Conservation (phyloP, 2,113 vertebrate species). For the Psilopsiagon aymara region DNA sequence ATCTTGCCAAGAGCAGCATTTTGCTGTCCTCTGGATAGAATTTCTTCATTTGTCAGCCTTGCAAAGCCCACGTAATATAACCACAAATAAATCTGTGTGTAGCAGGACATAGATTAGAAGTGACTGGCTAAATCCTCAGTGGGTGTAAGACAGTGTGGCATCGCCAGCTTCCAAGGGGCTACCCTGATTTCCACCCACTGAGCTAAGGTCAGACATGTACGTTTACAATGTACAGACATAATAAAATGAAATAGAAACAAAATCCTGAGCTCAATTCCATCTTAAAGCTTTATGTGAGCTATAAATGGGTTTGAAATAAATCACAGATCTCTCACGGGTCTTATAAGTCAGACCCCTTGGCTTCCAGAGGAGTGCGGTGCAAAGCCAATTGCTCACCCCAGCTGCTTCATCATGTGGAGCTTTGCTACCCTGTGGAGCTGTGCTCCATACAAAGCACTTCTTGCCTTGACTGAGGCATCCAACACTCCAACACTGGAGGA, state of each 20-base stretch:
- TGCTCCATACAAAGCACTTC: not conserved
- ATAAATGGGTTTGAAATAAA: not conserved
- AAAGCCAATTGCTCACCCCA: not conserved
- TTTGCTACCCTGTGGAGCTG: not conserved
- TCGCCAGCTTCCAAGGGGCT: not conserved
- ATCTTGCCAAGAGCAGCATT: not conserved
- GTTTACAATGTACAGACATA: not conserved
- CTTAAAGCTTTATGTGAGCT: slow-evolving; percentile 15
- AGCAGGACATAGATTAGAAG: not conserved
- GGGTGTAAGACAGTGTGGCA: not conserved
- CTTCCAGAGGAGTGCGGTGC: not conserved
- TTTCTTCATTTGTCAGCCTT: not conserved
- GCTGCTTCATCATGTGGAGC: not conserved
- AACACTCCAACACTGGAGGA: accelerated
- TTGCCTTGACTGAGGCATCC: not conserved
- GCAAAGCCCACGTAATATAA: not conserved
- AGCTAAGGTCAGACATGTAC: not conserved
- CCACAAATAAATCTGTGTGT: not conserved
- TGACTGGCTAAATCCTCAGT: not conserved
- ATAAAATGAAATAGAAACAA: slow-evolving; percentile 38
- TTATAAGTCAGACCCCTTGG: not conserved
- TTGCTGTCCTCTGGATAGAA: not conserved
- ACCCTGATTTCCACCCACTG: not conserved
- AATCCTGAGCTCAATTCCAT: not conserved
- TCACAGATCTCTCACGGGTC: not conserved